A percentile compares a stretch with the other conserved stretches of the same genome.
Evolutionary conservation across 2,797 vertebrate genomes (phyloP).

Genomic region (Potorous gilbertii): DNA sequence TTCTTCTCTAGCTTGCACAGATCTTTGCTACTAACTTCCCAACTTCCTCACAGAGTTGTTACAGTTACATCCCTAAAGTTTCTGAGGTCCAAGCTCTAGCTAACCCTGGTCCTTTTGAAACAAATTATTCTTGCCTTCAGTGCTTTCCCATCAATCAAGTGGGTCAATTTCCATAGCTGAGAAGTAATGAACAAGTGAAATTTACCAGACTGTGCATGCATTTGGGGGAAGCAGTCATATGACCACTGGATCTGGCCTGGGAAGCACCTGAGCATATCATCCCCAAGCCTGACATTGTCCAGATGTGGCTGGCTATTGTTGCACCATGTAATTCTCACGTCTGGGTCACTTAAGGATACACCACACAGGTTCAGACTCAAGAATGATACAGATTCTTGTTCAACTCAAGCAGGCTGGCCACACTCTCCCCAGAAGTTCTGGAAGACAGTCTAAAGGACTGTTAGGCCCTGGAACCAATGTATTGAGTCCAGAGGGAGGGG

Average conservation of each 20-base stretch:
- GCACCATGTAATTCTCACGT: background rate
- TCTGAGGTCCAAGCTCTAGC: background rate
- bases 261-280: background rate
- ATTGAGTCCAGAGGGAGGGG: background rate
- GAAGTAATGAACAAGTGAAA: background rate
- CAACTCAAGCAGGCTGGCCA: background rate
- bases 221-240: background rate
- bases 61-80: background rate
- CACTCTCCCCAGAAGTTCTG: background rate
- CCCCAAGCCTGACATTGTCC: background rate
- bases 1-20: background rate
- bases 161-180: background rate
- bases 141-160: background rate
- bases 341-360: background rate
- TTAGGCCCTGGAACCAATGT: background rate
- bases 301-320: background rate
- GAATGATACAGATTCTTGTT: background rate
- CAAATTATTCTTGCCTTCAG: background rate
- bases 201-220: background rate
- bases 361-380: background rate
- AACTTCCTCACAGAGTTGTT: background rate
- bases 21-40: background rate
- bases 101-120: background rate
- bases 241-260: background rate
- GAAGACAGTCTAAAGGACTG: background rate